Percentiles rank a stretch among this genome's conserved stretches.
Evolutionary conservation across 2,888 invertebrate genomes (phyloP).

Genomic region (Peribatodes rhomboidaria): DNA sequence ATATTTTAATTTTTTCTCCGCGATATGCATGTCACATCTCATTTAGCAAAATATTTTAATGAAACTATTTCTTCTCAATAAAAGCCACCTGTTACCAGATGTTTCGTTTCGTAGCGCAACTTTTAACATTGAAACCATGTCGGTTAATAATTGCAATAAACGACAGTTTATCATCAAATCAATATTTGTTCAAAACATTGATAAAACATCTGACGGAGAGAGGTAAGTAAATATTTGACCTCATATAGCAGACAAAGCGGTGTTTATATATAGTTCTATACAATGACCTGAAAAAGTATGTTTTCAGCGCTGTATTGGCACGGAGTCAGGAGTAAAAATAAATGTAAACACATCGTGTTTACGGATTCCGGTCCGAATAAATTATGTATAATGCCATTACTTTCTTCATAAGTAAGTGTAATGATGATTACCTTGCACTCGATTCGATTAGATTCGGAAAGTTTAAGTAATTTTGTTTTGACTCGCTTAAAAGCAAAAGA

Average conservation of each 20-base stretch:
- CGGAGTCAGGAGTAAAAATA: conserved; percentile 53
- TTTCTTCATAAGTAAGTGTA: conserved; percentile 7
- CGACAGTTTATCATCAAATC: conserved; percentile 17
- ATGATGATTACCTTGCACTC: conserved; percentile 4
- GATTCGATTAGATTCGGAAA: background rate
- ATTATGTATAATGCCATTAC: background rate
- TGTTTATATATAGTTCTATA: conserved; percentile 42
- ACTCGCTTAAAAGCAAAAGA: conserved; percentile 3
- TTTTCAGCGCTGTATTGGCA: conserved; percentile 48
- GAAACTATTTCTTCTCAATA: background rate
- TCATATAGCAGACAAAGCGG: conserved; percentile 20
- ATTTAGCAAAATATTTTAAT: background rate
- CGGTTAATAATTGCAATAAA: conserved; percentile 13
- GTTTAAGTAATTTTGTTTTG: conserved; percentile 6
- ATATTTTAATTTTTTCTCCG: no score
- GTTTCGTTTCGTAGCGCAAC: background rate
- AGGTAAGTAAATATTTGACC: conserved; percentile 34
- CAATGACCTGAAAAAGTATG: conserved; percentile 51
- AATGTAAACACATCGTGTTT: conserved; percentile 51
- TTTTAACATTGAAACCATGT: conserved; percentile 11
- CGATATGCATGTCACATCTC: no score
- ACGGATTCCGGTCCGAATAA: conserved; percentile 25
- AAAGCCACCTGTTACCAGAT: conserved; percentile 10
- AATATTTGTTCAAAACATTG: conserved; percentile 29
- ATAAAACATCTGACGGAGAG: conserved; percentile 25